Evolutionary conservation across 1,140 invertebrate species (phyloP).

Genomic region (Drosophila grimshawi): DNA sequence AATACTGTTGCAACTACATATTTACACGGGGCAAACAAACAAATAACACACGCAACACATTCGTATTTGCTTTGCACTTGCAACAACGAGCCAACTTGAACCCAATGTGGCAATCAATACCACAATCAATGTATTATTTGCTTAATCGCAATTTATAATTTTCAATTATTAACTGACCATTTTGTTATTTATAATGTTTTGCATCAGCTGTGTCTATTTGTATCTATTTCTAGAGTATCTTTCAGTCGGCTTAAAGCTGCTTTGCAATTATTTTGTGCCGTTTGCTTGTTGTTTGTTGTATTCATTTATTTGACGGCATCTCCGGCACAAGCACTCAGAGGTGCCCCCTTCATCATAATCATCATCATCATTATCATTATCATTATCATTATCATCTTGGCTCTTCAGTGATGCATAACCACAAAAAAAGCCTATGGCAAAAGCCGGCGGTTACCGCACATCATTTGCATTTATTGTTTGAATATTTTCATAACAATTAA

Average conservation of each 20-base stretch:
- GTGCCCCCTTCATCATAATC: neutral
- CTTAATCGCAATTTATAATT: too few relatives aligned
- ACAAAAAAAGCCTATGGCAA: constrained; percentile 47
- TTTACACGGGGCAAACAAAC: too few relatives aligned
- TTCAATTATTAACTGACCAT: too few relatives aligned
- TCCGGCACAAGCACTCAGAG: constrained; percentile 1
- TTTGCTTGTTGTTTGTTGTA: constrained; percentile 42
- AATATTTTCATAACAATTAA: constrained; percentile 51
- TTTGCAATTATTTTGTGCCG: constrained; percentile 7
- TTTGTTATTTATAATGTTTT: too few relatives aligned
- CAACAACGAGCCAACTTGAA: neutral
- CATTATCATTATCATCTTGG: too few relatives aligned
- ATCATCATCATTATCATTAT: too few relatives aligned
- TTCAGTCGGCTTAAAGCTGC: neutral
- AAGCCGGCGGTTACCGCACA: constrained; percentile 50
- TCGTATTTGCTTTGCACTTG: constrained; percentile 20
- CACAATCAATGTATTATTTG: too few relatives aligned
- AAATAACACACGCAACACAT: neutral
- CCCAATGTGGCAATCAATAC: too few relatives aligned
- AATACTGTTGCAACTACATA: constrained; percentile 5
- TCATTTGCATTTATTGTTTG: constrained; percentile 39
- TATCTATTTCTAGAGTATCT: constrained; percentile 11
- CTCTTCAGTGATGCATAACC: constrained; percentile 64
- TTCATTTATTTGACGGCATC: constrained; percentile 23
- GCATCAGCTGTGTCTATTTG: too few relatives aligned